These are phyloP conservation scores for Xestobium rufovillosum DNA, from an alignment of 2,888 invertebrate genomes.

Conservation along the genomic window DNA sequence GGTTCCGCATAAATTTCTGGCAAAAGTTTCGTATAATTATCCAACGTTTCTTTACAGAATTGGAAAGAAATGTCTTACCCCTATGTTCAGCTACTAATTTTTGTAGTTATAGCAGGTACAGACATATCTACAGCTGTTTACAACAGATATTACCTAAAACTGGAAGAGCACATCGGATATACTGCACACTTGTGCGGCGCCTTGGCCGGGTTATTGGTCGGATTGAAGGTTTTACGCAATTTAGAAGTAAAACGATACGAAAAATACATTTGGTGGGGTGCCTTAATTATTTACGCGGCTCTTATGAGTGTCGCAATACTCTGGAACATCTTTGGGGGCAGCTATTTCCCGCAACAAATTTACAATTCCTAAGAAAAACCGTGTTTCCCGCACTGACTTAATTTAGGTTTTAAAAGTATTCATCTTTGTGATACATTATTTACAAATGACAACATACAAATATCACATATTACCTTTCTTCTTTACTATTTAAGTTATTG, in stretches of 20 bases:
- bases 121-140: constrained; percentile 90
- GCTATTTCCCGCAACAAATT: constrained; percentile 43
- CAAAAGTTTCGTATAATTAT: no score
- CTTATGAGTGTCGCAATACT: constrained; percentile 65
- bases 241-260: constrained; percentile 55
- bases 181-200: constrained; percentile 92
- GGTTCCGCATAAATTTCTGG: constrained; percentile 21
- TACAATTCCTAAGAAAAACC: no score
- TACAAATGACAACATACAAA: no score
- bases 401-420: no score
- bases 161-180: constrained; percentile 78
- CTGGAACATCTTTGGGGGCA: constrained; percentile 62
- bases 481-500: no score
- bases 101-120: constrained; percentile 69
- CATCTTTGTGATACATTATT: no score
- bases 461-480: no score
- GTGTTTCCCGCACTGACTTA: no score
- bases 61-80: constrained; percentile 97
- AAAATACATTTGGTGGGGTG: constrained; percentile 55
- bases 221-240: constrained; percentile 57
- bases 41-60: constrained; percentile 72
- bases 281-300: constrained; percentile 59
- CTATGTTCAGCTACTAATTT: constrained; percentile 72
- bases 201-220: constrained; percentile 70
- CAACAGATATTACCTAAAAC: constrained; percentile 67